Evolutionary conservation across 1,140 invertebrate species (phyloP).

Genomic region (Eriosoma lanigerum): DNA sequence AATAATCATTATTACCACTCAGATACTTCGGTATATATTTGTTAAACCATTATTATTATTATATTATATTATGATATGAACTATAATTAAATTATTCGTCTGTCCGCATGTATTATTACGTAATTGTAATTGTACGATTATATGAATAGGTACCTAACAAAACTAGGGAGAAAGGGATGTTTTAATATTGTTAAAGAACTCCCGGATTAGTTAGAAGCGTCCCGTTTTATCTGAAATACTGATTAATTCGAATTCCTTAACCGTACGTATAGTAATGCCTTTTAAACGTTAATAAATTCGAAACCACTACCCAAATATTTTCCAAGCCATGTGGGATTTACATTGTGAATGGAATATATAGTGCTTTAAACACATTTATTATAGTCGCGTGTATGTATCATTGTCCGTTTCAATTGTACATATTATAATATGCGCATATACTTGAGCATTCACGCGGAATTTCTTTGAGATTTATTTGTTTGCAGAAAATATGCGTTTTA

Average conservation of each 20-base stretch:
- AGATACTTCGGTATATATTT: too few species aligned
- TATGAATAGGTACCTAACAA: too few species aligned
- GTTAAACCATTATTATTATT: too few species aligned
- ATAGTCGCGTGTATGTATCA: background rate
- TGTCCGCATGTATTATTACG: too few species aligned
- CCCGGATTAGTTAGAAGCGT: background rate
- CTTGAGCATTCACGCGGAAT: too few species aligned
- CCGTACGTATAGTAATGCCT: background rate
- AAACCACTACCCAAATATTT: conserved; percentile 10
- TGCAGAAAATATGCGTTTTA: too few species aligned
- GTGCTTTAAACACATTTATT: background rate
- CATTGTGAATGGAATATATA: background rate
- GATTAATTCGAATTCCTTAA: conserved; percentile 15
- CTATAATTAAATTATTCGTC: too few species aligned
- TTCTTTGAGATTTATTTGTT: too few species aligned
- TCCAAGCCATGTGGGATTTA: background rate
- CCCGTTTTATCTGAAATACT: background rate
- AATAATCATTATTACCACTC: too few species aligned
- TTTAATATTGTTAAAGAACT: conserved; percentile 18
- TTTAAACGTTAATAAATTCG: conserved; percentile 15
- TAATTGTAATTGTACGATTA: too few species aligned
- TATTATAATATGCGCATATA: background rate
- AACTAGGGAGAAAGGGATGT: conserved; percentile 9
- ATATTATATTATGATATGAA: too few species aligned
- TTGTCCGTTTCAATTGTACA: background rate